phyloP scores from a whole-genome alignment of 1,140 invertebrate species.

The Pseudomyrmex flavicornis region DNA sequence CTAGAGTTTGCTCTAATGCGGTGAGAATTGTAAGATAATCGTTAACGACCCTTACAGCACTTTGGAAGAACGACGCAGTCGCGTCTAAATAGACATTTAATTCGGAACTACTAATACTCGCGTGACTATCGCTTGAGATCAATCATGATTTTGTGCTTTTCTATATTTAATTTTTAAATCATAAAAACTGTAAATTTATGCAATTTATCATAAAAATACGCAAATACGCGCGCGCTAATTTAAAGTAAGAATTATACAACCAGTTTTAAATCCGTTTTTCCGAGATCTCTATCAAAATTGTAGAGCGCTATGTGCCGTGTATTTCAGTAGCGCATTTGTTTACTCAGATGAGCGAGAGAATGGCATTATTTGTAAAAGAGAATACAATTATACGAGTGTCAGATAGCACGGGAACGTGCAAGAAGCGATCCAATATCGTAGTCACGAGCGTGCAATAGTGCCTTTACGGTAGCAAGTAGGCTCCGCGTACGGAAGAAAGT shows the following conservation, averaged over 20 bases:
- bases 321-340: not conserved
- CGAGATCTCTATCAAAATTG: not conserved
- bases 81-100: slow-evolving; percentile 16
- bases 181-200: not conserved
- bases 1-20: slow-evolving; percentile 44
- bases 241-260: not conserved
- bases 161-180: too few species aligned
- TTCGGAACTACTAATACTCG: not conserved
- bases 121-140: too few species aligned
- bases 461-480: slow-evolving; percentile 58
- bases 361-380: not conserved
- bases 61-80: not conserved
- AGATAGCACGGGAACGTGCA: slow-evolving; percentile 37
- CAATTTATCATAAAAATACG: not conserved
- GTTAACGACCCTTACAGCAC: not conserved
- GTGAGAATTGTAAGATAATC: slow-evolving; percentile 39
- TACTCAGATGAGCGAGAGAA: not conserved
- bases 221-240: too few species aligned
- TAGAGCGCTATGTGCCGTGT: not conserved
- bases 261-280: not conserved
- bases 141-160: too few species aligned
- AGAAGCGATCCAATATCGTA: slow-evolving; percentile 50
- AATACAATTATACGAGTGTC: slow-evolving; percentile 37
- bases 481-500: slow-evolving; percentile 50
- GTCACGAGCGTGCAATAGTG: slow-evolving; percentile 39